Evolutionary conservation across 2,797 vertebrate genomes (phyloP).

Genomic region (Acanthis flammea): DNA sequence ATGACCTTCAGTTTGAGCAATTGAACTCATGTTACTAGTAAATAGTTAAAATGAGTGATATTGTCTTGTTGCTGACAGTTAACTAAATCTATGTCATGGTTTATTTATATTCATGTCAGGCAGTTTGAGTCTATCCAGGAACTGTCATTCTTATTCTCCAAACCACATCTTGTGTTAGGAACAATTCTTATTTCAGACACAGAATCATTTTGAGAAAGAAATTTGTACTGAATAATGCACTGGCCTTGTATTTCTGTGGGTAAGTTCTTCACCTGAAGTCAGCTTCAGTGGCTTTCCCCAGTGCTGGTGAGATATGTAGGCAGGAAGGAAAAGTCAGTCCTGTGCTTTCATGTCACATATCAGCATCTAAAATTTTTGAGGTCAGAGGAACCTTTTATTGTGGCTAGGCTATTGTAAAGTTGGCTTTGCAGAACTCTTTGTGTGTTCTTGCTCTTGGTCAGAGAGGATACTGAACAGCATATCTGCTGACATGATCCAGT

Average conservation of each 20-base stretch:
- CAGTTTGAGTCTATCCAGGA: background rate
- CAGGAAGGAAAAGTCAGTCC: slow-evolving; percentile 17
- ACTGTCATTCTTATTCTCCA: background rate
- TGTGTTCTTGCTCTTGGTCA: background rate
- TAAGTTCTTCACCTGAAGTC: background rate
- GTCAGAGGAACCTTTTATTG: slow-evolving; percentile 43
- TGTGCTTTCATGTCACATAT: background rate
- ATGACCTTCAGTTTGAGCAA: background rate
- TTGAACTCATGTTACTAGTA: background rate
- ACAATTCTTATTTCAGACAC: background rate
- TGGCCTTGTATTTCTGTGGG: background rate
- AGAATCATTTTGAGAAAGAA: background rate
- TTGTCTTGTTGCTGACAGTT: background rate
- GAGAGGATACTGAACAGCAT: background rate
- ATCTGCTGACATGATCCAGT: background rate
- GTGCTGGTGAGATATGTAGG: background rate
- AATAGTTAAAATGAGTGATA: background rate
- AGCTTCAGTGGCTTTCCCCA: background rate
- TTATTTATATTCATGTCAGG: background rate
- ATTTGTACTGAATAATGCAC: background rate
- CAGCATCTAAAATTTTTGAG: slow-evolving; percentile 15
- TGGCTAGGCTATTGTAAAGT: slow-evolving; percentile 15
- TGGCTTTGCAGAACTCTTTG: background rate
- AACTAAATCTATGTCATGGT: background rate
- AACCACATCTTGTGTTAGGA: background rate